phyloP scores from a whole-genome alignment of 1,140 invertebrate genomes.

The Scaptodrosophila lebanonensis region DNA sequence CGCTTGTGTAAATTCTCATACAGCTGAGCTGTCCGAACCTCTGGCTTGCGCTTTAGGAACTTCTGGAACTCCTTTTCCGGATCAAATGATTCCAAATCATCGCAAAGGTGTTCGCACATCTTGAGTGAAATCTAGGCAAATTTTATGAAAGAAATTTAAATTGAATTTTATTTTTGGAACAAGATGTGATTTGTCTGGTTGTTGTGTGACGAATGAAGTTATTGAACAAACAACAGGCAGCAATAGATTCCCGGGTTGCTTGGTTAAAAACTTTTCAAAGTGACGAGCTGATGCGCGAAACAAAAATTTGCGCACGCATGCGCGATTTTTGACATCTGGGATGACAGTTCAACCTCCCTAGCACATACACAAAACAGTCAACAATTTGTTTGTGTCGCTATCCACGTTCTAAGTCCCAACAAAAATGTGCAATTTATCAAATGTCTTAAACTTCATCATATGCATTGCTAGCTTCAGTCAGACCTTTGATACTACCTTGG shows the following conservation, averaged over 20 bases:
- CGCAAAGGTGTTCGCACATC: conserved; percentile 66
- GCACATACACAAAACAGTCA: conserved; percentile 12
- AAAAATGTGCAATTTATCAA: conserved; percentile 69
- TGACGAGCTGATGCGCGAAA: not conserved
- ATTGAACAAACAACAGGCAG: conserved; percentile 29
- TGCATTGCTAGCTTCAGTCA: conserved; percentile 68
- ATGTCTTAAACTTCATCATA: conserved; percentile 68
- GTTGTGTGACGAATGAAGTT: not conserved
- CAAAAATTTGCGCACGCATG: conserved; percentile 26
- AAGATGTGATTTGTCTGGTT: not conserved
- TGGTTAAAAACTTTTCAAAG: conserved; percentile 7
- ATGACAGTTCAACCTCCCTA: conserved; percentile 24
- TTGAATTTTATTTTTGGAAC: conserved; percentile 1
- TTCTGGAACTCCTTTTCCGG: conserved; percentile 63
- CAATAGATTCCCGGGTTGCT: conserved; percentile 26
- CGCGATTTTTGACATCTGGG: conserved; percentile 4
- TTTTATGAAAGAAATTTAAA: conserved; percentile 20
- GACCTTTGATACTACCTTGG: conserved; percentile 47
- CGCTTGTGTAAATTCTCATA: conserved; percentile 64
- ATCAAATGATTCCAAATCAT: conserved; percentile 65
- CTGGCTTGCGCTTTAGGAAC: conserved; percentile 64
- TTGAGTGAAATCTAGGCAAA: conserved; percentile 21
- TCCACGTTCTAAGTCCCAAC: no score
- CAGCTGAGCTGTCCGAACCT: conserved; percentile 55
- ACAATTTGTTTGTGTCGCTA: conserved; percentile 12